phyloP scores from a whole-genome alignment of 1,140 invertebrate species.

The Lamellibrachia luymesi region DNA sequence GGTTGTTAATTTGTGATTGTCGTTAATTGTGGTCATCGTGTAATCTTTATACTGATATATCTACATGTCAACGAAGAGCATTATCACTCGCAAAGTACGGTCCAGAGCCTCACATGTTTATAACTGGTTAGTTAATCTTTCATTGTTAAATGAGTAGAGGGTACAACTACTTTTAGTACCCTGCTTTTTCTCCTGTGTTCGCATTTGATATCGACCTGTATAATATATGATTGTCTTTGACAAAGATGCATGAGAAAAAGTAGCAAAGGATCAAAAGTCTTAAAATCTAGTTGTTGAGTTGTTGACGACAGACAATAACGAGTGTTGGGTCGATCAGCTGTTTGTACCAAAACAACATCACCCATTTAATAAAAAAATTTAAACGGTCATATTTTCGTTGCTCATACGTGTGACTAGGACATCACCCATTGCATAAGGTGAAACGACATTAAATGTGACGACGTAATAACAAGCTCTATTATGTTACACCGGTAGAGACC shows the following conservation, averaged over 20 bases:
- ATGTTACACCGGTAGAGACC: neutral
- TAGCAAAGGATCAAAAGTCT: neutral
- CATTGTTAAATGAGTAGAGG: no score
- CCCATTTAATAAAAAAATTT: neutral
- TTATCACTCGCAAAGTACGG: no score
- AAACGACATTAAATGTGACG: neutral
- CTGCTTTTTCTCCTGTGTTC: no score
- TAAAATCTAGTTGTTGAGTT: neutral
- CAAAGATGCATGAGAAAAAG: neutral
- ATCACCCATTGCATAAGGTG: neutral
- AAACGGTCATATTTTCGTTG: neutral
- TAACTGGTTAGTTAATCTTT: no score
- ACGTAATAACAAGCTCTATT: neutral
- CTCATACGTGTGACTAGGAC: neutral
- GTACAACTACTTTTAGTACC: no score
- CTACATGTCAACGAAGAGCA: no score
- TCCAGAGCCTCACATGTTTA: no score
- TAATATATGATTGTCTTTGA: no score
- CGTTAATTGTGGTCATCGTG: no score
- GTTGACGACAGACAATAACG: neutral
- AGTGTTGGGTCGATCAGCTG: neutral
- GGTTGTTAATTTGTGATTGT: no score
- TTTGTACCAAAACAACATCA: neutral
- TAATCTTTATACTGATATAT: no score
- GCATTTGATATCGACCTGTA: no score